phyloP scores from a whole-genome alignment of 2,888 invertebrate genomes.

The Baronia brevicornis region DNA sequence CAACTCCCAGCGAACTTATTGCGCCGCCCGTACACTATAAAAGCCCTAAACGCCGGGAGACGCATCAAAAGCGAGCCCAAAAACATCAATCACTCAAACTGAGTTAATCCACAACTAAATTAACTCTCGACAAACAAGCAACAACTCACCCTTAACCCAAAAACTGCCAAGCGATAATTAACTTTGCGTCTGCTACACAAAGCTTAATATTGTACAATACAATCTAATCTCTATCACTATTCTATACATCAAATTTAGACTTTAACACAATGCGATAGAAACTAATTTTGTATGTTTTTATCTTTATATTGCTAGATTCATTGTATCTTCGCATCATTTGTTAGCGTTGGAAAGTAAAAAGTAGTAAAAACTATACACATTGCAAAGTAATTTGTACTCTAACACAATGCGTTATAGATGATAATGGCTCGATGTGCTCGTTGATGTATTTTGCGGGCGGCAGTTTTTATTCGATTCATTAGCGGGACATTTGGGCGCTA shows the following conservation, averaged over 20 bases:
- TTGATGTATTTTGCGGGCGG: constrained; percentile 13
- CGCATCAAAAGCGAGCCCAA: constrained; percentile 44
- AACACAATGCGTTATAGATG: neutral
- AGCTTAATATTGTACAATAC: constrained; percentile 24
- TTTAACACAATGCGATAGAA: constrained; percentile 20
- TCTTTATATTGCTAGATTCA: constrained; percentile 50
- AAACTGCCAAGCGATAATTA: constrained; percentile 25
- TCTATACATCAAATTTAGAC: constrained; percentile 16
- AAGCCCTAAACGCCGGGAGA: constrained; percentile 35
- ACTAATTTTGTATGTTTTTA: constrained; percentile 14
- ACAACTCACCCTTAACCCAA: constrained; percentile 39
- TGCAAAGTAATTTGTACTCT: constrained; percentile 20
- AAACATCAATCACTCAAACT: constrained; percentile 70
- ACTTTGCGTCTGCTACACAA: constrained; percentile 29
- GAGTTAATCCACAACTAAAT: constrained; percentile 71
- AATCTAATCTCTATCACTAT: neutral
- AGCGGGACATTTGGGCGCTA: constrained; percentile 46
- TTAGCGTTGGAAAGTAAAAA: constrained; percentile 24
- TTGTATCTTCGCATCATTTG: constrained; percentile 57
- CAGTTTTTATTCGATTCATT: constrained; percentile 45
- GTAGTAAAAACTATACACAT: constrained; percentile 23
- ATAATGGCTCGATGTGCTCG: constrained; percentile 6
- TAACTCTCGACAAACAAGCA: constrained; percentile 58
- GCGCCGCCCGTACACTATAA: constrained; percentile 19
- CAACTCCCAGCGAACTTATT: constrained; percentile 1